Base-by-base conservation (phyloP, 2,113 vertebrate genomes). In the Anolis sagrei region DNA sequence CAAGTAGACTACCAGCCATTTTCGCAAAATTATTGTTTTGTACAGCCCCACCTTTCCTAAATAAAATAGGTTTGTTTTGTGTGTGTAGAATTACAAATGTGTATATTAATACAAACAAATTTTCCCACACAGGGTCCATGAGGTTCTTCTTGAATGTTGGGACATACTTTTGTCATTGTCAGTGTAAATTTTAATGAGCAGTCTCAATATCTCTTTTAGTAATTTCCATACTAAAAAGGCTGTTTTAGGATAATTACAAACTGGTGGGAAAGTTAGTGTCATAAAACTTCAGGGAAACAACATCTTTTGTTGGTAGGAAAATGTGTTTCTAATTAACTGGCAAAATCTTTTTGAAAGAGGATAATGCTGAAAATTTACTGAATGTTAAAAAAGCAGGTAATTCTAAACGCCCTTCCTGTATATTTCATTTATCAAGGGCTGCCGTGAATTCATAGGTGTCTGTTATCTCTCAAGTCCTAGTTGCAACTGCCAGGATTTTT, bases 311-410 rank as follows among this genome's bases (percentile, higher is more conserved):
- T 89, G 90, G 87, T 82, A 81, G 81, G 78, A 90, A 89, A 82
- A 80, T 84, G 49, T 88, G 75, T 32, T 64, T 91, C 51, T 77
- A 89, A 89, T 87, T 89, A 91, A 88, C 54, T 61, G 84, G 16
- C 48, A 87, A 91, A 85, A 6, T 14, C 54, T 86, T 79, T 92
- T 81, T 58, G 5, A 44, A 68, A 74, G 86, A 82, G n/a, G 10
- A 4, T 21, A 85, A 58, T 85, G 21, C 11, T 82, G 32, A 82
- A 88, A 81, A 81, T 6, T 73, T 87, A 84, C 29, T 49, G 48
- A 89, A 91, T 88, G 36, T 64, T 90, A 84, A 91, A 58, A 10
- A 39, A 39, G 74, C 13, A 86, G 34, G 1, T 81, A 36, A 87
- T 92, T 86, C 19, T 23, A 29, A 39, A 54, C 78, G 4, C 64